Percentiles rank a stretch among this genome's conserved stretches.
phyloP scores from a whole-genome alignment of 2,797 vertebrate species.

The Acomys russatus region DNA sequence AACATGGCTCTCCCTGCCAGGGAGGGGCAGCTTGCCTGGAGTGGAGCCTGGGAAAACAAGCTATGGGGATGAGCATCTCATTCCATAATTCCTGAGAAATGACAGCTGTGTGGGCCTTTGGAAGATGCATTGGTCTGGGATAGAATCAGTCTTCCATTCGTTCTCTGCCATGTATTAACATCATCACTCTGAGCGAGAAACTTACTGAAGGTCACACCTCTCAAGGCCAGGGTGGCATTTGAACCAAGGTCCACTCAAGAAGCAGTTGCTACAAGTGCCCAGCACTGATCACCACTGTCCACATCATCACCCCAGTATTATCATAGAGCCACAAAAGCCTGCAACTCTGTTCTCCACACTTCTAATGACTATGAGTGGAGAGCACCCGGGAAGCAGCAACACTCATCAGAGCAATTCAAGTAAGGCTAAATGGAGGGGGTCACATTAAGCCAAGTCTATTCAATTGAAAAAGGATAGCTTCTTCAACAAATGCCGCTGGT shows the following conservation, averaged over 20 bases:
- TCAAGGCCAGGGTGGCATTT: not conserved
- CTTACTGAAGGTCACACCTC: not conserved
- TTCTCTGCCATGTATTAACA: not conserved
- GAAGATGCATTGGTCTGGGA: too few relatives aligned
- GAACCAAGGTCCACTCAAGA: not conserved
- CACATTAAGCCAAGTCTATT: too few relatives aligned
- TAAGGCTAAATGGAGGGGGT: not conserved
- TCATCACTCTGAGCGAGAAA: not conserved
- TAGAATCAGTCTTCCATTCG: rapidly evolving
- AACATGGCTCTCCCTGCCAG: not conserved
- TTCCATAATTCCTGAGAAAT: not conserved
- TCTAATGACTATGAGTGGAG: not conserved
- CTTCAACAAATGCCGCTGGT: too few relatives aligned
- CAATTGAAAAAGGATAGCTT: too few relatives aligned
- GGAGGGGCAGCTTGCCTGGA: not conserved
- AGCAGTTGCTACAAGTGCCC: rapidly evolving
- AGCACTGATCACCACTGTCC: not conserved
- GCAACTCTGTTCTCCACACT: not conserved
- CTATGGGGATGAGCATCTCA: rapidly evolving
- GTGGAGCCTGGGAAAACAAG: not conserved
- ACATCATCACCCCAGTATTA: not conserved
- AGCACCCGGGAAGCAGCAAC: rapidly evolving
- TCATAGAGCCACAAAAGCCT: not conserved
- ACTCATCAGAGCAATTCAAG: not conserved
- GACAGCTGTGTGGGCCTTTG: not conserved